Evolutionary conservation across 2,113 vertebrate genomes (phyloP), one percentile per base, ranked within the genome.

Genomic region (Crocuta crocuta): DNA sequence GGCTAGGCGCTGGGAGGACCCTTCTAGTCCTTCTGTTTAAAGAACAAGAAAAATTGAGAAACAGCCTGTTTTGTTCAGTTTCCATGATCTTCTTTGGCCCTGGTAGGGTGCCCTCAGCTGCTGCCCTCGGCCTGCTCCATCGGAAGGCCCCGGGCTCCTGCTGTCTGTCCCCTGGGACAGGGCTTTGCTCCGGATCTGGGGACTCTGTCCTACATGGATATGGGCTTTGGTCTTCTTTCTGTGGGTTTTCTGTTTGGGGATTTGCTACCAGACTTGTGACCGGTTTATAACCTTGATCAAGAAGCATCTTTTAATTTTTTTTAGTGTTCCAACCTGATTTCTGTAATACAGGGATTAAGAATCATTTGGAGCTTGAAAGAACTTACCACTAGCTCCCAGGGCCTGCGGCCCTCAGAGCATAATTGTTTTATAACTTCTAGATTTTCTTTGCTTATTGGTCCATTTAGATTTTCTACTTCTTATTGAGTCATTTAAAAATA

Each of bases 71-170:
- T 63, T 48, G n/a, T 50, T 87, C 10, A 17, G 2, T n/a, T 5
- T 68, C 68, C 28, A 9, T 33, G 68, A 63, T 10, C 66, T 63
- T 0, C 66, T 61, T 68, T 4, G 4, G 35, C 50, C 4, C n/a
- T 0, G 9, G 48, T 2, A 8, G 39, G 71, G 84, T 45, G 43
- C 55, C 70, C 19, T 73, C 17, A 0, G 28, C 63, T 19, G 26
- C 9, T 6, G 24, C 50, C 39, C 35, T 10, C 1, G 19, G 74
- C 9, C 35, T 2, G n/a, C 31, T 19, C 43, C 2, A 0, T 10
- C 45, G 15, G 4, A 24, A 35, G 39, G 21, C 23, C 24, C 39
- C 5, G 0, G 7, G 70, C 70, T 12, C 35, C 2, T 21, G 35
- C 10, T 15, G 39, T 10, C 68, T 76, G 73, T 39, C 5, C 35